A percentile compares a stretch with the other conserved stretches of the same genome.
phyloP scores from a whole-genome alignment of 2,113 vertebrate species.

The Baryphthengus martii region DNA sequence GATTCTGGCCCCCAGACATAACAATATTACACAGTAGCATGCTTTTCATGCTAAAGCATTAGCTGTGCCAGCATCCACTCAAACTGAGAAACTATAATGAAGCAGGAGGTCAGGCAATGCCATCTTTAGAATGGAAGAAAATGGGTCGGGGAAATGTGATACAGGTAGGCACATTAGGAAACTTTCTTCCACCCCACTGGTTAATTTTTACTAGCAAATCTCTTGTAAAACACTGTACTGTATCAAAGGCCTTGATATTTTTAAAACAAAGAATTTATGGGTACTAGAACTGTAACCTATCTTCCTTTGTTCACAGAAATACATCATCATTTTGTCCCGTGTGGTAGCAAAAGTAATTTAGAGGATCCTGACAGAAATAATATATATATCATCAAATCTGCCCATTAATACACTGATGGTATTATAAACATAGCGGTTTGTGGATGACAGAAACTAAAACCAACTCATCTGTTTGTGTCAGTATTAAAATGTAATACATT shows the following conservation, averaged over 20 bases:
- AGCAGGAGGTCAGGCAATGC: not conserved
- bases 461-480: slow-evolving; percentile 63
- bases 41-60: not conserved
- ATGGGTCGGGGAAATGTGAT: not conserved
- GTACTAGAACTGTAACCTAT: slow-evolving; percentile 30
- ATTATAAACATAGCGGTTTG: slow-evolving; percentile 67
- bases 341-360: slow-evolving; percentile 68
- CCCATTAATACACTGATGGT: slow-evolving; percentile 61
- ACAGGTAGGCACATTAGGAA: not conserved
- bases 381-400: slow-evolving; percentile 68
- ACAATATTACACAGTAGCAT: not conserved
- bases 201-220: slow-evolving; percentile 45
- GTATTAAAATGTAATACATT: slow-evolving; percentile 49
- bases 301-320: slow-evolving; percentile 65
- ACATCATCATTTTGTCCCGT: slow-evolving; percentile 64
- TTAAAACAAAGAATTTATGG: slow-evolving; percentile 72
- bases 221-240: slow-evolving; percentile 35
- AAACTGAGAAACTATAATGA: not conserved
- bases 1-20: not conserved
- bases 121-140: not conserved
- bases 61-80: not conserved
- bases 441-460: slow-evolving; percentile 68
- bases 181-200: not conserved
- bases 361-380: slow-evolving; percentile 64
- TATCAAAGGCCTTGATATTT: slow-evolving; percentile 62